Conservation (phyloP, 2,888 invertebrate genomes). For the Sarcophaga carnaria region DNA sequence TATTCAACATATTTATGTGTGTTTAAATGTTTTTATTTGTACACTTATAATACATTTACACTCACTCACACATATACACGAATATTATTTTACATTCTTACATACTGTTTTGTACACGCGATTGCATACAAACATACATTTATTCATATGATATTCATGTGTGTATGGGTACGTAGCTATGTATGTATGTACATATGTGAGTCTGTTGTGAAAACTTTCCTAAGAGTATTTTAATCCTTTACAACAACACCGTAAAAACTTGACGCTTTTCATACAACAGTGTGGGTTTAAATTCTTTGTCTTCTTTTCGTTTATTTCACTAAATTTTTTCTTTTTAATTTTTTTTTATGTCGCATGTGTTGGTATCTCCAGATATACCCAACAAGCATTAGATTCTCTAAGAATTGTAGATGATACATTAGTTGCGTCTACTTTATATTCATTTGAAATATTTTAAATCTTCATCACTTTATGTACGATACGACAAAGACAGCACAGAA, state of each 20-base stretch:
- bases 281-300: conserved; percentile 8
- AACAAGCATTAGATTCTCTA: not conserved
- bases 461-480: too few species aligned
- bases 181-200: not conserved
- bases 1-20: not conserved
- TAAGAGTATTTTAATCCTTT: conserved; percentile 19
- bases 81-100: too few species aligned
- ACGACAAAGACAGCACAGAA: too few species aligned
- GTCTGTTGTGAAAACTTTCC: not conserved
- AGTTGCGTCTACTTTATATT: too few species aligned
- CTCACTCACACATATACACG: too few species aligned
- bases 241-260: conserved; percentile 5
- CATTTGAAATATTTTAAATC: too few species aligned
- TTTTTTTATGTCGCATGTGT: not conserved
- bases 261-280: conserved; percentile 2
- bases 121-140: not conserved
- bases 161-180: not conserved
- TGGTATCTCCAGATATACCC: not conserved
- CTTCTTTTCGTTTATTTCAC: conserved; percentile 5
- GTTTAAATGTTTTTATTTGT: too few species aligned
- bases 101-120: too few species aligned
- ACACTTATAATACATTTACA: too few species aligned
- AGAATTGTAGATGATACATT: too few species aligned
- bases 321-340: not conserved
- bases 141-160: not conserved